These are phyloP conservation scores for Oophaga sylvatica DNA, from an alignment of 2,797 vertebrate species.

Conservation along the genomic window DNA sequence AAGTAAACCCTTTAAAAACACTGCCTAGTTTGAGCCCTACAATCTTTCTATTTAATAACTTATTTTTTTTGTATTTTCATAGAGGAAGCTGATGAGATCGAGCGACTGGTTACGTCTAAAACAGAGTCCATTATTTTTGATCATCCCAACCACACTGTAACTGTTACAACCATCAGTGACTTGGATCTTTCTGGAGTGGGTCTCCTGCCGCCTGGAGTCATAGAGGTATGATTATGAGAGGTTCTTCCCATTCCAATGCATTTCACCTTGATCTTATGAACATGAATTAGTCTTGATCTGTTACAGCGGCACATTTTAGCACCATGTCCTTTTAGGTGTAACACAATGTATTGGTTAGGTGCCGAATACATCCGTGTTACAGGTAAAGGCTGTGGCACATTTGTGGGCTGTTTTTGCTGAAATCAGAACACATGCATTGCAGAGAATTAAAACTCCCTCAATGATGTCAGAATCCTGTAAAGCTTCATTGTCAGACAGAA, in stretches of 20 bases:
- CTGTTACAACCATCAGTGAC: constrained; percentile 92
- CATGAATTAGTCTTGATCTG: neutral
- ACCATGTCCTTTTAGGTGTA: no score
- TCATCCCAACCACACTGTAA: constrained; percentile 94
- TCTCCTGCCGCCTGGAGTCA: constrained; percentile 71
- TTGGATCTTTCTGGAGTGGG: constrained; percentile 83
- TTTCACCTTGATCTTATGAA: neutral
- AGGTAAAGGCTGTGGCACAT: no score
- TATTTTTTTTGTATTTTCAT: neutral
- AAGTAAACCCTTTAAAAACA: no score
- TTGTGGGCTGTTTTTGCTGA: no score
- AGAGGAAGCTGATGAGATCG: constrained; percentile 89
- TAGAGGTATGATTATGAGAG: constrained; percentile 24
- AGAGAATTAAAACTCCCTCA: no score
- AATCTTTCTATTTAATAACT: neutral
- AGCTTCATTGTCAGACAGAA: no score
- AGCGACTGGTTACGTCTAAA: constrained; percentile 78
- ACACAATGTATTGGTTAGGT: no score
- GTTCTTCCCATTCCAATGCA: neutral
- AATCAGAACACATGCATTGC: no score
- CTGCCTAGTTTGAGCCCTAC: no score
- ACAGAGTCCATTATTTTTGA: constrained; percentile 86
- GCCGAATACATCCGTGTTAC: no score
- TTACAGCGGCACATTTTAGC: neutral
- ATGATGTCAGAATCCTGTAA: no score